phyloP scores from a whole-genome alignment of 2,888 invertebrate species.

The Melieria crassipennis region DNA sequence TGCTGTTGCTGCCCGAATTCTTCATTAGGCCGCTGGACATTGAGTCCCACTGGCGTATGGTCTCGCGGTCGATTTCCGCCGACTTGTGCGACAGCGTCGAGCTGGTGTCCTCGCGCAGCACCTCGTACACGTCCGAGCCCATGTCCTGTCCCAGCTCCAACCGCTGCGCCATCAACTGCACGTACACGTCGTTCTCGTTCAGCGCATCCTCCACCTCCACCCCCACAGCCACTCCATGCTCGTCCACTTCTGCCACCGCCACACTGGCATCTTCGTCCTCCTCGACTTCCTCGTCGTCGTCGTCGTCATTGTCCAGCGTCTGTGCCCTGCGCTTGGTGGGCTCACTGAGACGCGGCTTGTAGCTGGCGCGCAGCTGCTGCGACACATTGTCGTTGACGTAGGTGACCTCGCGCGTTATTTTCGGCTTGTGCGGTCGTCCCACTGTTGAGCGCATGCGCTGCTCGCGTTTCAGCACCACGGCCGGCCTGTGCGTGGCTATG shows the following conservation, averaged over 20 bases:
- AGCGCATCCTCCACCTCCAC: constrained; percentile 13
- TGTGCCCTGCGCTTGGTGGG: constrained; percentile 35
- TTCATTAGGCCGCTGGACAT: constrained; percentile 84
- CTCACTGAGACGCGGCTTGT: constrained; percentile 49
- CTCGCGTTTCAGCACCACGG: neutral
- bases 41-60: constrained; percentile 87
- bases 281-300: constrained; percentile 35
- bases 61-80: constrained; percentile 83
- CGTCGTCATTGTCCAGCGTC: neutral
- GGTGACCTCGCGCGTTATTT: constrained; percentile 77
- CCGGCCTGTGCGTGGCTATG: constrained; percentile 50
- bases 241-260: neutral
- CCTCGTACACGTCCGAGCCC: constrained; percentile 63
- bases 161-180: constrained; percentile 51
- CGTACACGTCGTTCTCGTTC: constrained; percentile 60
- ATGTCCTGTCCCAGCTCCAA: constrained; percentile 35
- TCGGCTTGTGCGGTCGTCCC: constrained; percentile 57
- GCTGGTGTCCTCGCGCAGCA: constrained; percentile 61
- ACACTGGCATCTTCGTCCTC: constrained; percentile 21
- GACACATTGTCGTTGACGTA: constrained; percentile 80
- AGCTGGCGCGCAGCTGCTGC: constrained; percentile 60
- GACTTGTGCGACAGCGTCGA: constrained; percentile 65
- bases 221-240: neutral
- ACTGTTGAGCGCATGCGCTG: neutral
- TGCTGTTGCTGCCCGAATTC: constrained; percentile 50